Evolutionary conservation across 2,888 invertebrate genomes (phyloP).

Genomic region (Metalampra italica): DNA sequence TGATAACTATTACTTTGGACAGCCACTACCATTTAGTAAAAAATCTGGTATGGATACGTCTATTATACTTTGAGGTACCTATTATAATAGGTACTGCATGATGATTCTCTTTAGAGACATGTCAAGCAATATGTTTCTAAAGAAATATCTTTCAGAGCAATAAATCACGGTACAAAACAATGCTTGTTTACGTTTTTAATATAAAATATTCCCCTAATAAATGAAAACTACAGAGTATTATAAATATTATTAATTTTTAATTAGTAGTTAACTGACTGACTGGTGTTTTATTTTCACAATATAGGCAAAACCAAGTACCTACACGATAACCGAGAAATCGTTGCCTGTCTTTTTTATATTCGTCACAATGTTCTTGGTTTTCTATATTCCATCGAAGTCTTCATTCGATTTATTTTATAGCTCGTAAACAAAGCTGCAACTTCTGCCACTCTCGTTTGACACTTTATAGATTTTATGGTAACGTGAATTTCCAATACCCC

Average conservation of each 20-base stretch:
- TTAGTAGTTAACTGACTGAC: no score
- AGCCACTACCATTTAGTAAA: not conserved
- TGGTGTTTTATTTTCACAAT: not conserved
- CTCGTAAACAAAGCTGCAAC: slow-evolving; percentile 67
- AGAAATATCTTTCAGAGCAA: no score
- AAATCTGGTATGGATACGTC: no score
- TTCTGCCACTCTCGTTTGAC: slow-evolving; percentile 59
- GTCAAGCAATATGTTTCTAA: no score
- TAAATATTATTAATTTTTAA: no score
- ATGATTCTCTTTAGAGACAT: no score
- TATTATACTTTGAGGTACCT: no score
- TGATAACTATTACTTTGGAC: slow-evolving; percentile 4
- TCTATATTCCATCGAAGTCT: slow-evolving; percentile 30
- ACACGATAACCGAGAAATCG: not conserved
- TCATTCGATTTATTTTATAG: slow-evolving; percentile 73
- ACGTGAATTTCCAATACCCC: slow-evolving; percentile 49
- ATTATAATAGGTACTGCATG: no score
- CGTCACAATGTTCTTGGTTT: not conserved
- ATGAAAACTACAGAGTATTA: no score
- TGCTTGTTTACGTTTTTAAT: no score
- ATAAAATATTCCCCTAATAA: no score
- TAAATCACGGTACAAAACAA: no score
- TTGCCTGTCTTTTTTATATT: not conserved
- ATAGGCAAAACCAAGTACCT: not conserved
- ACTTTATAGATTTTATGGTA: slow-evolving; percentile 69